phyloP scores from a whole-genome alignment of 2,797 vertebrate species.

The Trachops cirrhosus region DNA sequence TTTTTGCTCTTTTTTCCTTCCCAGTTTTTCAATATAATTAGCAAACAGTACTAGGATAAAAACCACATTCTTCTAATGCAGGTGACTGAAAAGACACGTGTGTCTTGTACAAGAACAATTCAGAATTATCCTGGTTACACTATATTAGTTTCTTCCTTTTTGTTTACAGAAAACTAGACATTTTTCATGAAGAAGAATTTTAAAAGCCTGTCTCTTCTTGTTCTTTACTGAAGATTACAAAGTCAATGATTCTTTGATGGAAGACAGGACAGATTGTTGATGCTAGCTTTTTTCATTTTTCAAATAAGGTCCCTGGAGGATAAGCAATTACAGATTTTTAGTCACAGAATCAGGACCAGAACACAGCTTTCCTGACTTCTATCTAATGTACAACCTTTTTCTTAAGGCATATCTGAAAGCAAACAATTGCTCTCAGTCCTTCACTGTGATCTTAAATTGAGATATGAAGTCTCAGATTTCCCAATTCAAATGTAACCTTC shows the following conservation, averaged over 20 bases:
- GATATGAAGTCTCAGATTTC: background rate
- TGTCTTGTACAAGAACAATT: background rate
- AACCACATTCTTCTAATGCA: background rate
- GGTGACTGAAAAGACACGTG: background rate
- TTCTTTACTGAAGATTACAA: background rate
- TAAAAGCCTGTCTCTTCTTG: background rate
- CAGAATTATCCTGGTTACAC: background rate
- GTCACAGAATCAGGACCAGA: background rate
- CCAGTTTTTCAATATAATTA: background rate
- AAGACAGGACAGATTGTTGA: background rate
- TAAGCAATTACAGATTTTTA: background rate
- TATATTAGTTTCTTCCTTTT: background rate
- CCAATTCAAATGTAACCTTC: background rate
- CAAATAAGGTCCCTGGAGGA: background rate
- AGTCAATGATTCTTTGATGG: background rate
- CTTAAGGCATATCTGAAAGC: background rate
- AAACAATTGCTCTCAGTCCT: background rate
- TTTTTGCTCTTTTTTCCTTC: background rate
- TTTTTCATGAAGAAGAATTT: background rate
- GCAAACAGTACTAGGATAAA: background rate
- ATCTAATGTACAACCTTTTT: background rate
- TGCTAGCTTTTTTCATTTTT: background rate
- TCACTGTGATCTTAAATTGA: background rate
- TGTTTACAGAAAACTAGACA: background rate
- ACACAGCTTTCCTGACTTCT: background rate